Evolutionary conservation across 2,888 invertebrate genomes (phyloP), one percentile per base, ranked within the genome.

Genomic region (Coenonympha glycerion): DNA sequence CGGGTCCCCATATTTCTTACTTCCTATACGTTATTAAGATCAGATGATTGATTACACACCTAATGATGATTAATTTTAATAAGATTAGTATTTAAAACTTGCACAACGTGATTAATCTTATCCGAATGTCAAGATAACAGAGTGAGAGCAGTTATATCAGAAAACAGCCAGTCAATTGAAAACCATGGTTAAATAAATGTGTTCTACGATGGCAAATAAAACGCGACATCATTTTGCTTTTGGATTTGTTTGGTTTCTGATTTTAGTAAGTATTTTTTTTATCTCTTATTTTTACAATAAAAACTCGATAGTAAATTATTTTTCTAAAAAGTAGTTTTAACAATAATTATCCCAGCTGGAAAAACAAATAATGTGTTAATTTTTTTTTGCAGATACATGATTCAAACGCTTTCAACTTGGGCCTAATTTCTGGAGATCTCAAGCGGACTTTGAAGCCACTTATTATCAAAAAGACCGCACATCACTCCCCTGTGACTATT

Each of bases 401-500:
- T 26, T 49, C 62, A 3, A 28, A 57, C 8, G 51, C 63, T 16
- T 26, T 73, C 2, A 69, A 74, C 31, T 48, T 73, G 0, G 77
- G 74, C 1, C 63, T 76, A 3, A 63, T 77, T 16, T 61, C 74
- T 3, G 73, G 73, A 9, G 77, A 81, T 30, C 36, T 64, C 8
- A 76, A 71, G 49, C 63, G 62, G 4, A 45, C 59, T 3, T 58
- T 63, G 2, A 71, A 57, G 11, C 79, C 79, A 0, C 18, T 73
- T 1, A 34, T 68, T 28, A 62, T 76, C 41, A 73, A 62, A 50
- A 78, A 71, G 53, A 55, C 60, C 6, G 62, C 65, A 0, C 67
- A 65, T 6, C 67, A 64, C 11, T 62, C 75, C 1, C 79, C 82
- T 9, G 62, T 79, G 0, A 62, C 68, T 47, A 71, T 78, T 11